phyloP scores from a whole-genome alignment of 2,888 invertebrate genomes.

The Campoplex capitator region DNA sequence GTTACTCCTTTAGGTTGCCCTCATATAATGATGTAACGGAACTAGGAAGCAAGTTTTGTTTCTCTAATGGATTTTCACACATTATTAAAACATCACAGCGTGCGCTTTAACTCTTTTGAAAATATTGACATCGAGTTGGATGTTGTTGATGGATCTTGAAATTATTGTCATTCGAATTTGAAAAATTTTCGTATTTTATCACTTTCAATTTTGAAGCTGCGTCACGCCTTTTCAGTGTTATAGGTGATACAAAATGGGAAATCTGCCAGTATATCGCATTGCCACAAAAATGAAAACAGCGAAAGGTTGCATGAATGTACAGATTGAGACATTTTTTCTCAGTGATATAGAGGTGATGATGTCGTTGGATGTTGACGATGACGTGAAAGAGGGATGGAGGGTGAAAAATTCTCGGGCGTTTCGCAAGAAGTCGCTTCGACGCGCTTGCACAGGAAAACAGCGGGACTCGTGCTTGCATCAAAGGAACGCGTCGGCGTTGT shows the following conservation, averaged over 20 bases:
- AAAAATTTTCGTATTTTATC: background rate
- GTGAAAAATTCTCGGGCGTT: constrained; percentile 40
- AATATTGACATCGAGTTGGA: constrained; percentile 13
- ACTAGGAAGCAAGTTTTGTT: constrained; percentile 7
- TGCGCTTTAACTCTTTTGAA: background rate
- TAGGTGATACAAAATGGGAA: constrained; percentile 26
- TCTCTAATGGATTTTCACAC: background rate
- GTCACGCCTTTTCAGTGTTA: constrained; percentile 30
- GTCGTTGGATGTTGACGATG: constrained; percentile 17
- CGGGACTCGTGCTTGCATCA: constrained; percentile 44
- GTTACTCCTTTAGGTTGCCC: background rate
- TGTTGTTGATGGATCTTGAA: background rate
- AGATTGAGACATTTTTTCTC: constrained; percentile 58
- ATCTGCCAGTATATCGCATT: constrained; percentile 33
- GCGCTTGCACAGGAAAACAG: constrained; percentile 34
- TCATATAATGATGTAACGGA: background rate
- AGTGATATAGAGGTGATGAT: constrained; percentile 52
- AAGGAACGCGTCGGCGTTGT: constrained; percentile 29
- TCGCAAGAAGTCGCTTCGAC: constrained; percentile 41
- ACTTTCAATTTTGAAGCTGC: background rate
- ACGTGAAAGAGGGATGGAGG: background rate
- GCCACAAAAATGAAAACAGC: constrained; percentile 22
- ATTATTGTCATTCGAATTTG: background rate
- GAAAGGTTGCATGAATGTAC: background rate
- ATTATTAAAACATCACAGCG: background rate